Evolutionary conservation across 2,113 vertebrate species (phyloP).

Genomic region (Chaenocephalus aceratus): DNA sequence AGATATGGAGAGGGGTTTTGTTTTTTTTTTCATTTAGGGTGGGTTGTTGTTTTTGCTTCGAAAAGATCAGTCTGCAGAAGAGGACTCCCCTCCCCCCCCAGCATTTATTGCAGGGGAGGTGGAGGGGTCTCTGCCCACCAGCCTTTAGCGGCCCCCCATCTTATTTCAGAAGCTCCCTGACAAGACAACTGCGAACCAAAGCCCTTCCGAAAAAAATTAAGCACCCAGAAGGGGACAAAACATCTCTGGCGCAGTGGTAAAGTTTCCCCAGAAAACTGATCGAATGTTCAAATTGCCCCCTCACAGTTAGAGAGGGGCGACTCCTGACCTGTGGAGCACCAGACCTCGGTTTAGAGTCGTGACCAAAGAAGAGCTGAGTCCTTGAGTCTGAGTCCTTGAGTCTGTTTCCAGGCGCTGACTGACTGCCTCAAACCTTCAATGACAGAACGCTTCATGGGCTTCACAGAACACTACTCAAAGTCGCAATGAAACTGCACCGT

Average conservation of each 20-base stretch:
- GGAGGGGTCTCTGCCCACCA: slow-evolving; percentile 80
- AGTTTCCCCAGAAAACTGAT: slow-evolving; percentile 55
- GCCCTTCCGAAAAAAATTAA: slow-evolving; percentile 52
- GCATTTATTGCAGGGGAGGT: slow-evolving; percentile 57
- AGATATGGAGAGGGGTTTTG: slow-evolving; percentile 57
- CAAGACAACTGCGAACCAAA: slow-evolving; percentile 64
- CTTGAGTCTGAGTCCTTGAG: background rate
- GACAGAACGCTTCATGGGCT: slow-evolving; percentile 12
- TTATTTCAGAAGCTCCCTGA: slow-evolving; percentile 69
- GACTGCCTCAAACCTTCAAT: slow-evolving; percentile 27
- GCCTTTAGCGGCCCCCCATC: slow-evolving; percentile 72
- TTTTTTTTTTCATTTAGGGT: slow-evolving; percentile 40
- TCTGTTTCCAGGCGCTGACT: slow-evolving; percentile 1
- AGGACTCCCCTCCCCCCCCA: slow-evolving; percentile 38
- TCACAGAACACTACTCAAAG: slow-evolving; percentile 48
- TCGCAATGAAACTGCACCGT: slow-evolving; percentile 49
- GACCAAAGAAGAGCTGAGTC: slow-evolving; percentile 6
- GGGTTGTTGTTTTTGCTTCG: slow-evolving; percentile 63
- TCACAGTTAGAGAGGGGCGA: slow-evolving; percentile 18
- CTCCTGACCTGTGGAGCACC: slow-evolving; percentile 22
- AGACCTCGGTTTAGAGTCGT: slow-evolving; percentile 28
- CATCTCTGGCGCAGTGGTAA: slow-evolving; percentile 51
- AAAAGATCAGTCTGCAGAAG: slow-evolving; percentile 72
- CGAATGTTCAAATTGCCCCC: slow-evolving; percentile 10
- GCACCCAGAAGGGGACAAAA: slow-evolving; percentile 40